phyloP scores from a whole-genome alignment of 2,113 vertebrate genomes.

The Esox niger region DNA sequence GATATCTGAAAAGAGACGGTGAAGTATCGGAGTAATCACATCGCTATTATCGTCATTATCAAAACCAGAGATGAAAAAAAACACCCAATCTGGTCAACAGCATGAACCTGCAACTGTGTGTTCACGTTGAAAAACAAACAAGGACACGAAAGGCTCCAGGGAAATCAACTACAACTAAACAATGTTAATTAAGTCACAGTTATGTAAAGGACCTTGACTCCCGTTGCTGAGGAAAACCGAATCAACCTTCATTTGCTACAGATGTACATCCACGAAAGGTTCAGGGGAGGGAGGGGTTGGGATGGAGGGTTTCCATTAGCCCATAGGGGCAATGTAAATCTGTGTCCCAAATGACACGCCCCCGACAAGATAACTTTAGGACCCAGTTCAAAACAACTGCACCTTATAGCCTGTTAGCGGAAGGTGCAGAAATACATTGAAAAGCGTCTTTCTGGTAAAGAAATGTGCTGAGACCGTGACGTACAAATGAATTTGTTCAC shows the following conservation, averaged over 20 bases:
- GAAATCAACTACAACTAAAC: conserved; percentile 8
- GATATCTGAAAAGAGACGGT: too few relatives aligned
- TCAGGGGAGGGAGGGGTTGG: neutral
- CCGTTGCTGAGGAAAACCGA: neutral
- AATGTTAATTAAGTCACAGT: neutral
- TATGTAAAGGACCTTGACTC: neutral
- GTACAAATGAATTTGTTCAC: too few relatives aligned
- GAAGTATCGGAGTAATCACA: too few relatives aligned
- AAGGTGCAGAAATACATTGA: too few relatives aligned
- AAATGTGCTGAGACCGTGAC: too few relatives aligned
- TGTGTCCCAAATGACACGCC: too few relatives aligned
- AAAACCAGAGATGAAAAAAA: neutral
- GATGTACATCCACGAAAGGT: neutral
- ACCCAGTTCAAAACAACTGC: too few relatives aligned
- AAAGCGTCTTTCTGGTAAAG: too few relatives aligned
- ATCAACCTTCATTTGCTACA: conserved; percentile 1
- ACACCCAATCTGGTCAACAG: neutral
- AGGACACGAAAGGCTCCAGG: neutral
- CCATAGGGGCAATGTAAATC: neutral
- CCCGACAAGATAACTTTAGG: too few relatives aligned
- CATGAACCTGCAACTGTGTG: neutral
- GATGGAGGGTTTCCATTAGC: neutral
- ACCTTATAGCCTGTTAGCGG: too few relatives aligned
- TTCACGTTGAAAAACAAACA: neutral
- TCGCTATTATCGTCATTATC: neutral